phyloP scores from a whole-genome alignment of 2,113 vertebrate species.

The Callipepla squamata region DNA sequence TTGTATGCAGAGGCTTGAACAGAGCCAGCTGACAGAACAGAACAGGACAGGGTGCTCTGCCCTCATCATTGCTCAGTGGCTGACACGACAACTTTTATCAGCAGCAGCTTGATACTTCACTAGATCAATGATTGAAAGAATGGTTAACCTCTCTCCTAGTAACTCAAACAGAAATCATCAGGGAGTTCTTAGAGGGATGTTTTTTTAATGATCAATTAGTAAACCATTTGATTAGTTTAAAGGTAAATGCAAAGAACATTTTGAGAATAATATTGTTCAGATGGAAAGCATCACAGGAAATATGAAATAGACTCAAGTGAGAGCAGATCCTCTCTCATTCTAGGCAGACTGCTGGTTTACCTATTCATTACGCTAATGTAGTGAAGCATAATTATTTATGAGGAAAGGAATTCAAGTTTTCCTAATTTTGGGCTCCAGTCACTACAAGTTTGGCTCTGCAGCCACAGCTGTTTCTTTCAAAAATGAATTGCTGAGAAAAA shows the following conservation, averaged over 20 bases:
- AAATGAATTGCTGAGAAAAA: conserved; percentile 19
- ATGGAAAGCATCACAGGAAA: not conserved
- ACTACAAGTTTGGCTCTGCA: conserved; percentile 6
- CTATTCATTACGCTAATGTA: not conserved
- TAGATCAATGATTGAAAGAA: not conserved
- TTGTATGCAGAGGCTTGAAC: not conserved
- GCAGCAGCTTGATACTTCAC: not conserved
- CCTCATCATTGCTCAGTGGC: not conserved
- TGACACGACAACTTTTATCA: not conserved
- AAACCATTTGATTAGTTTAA: not conserved
- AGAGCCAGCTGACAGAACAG: not conserved
- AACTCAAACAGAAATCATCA: not conserved
- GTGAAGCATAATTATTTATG: conserved; percentile 46
- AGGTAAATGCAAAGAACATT: not conserved
- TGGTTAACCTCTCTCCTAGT: not conserved
- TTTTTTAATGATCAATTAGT: not conserved
- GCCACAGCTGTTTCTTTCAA: conserved; percentile 13
- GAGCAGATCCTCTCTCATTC: not conserved
- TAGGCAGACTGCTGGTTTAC: conserved; percentile 5
- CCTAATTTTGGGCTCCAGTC: not conserved
- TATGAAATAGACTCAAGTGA: not conserved
- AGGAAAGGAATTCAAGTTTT: conserved; percentile 4
- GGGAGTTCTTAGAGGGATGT: not conserved
- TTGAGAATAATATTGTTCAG: not conserved
- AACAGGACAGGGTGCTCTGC: conserved; percentile 16